Evolutionary conservation across 2,888 invertebrate species (phyloP), one percentile per base, ranked within the genome.

Genomic region (Anticlea derivata): DNA sequence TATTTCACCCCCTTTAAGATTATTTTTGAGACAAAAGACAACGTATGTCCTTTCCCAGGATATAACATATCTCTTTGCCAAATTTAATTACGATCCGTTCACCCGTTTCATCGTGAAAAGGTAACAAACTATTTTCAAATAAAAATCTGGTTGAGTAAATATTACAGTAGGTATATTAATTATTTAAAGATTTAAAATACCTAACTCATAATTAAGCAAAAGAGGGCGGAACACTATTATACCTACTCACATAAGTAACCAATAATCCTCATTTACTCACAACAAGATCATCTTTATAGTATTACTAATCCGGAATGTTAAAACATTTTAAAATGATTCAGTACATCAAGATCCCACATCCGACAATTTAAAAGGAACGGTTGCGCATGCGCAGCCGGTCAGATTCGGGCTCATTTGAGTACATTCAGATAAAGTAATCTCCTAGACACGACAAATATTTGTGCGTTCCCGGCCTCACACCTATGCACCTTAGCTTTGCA

Each of bases 351-450:
- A 31, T 31, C 30, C 30, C 10, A 29, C 22, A 31, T 31, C 41
- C 43, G 61, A 59, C 51, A 61, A 54, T 37, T 56, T 63, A 55
- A 56, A 56, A 58, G 60, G 37, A 50, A 50, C 51, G 41, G 58
- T 61, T 61, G 66, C 68, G 61, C 53, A 38, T 55, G 60, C 63
- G 64, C n/a, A n/a, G n/a, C 52, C 73, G 80, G 78, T 79, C 78
- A 83, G 76, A 78, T 79, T 78, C 72, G 73, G 73, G 70, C 41
- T 41, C 35, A 35, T 48, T 41, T 30, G 50, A 45, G 50, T 68
- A 71, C 76, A 77, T 68, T 78, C 68, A 82, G 84, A 84, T 83
- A 83, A 80, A 79, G 76, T 83, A 81, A 84, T 85, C 85, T 84
- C 70, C 54, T 34, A 57, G 53, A 75, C 78, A 68, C 55, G 60